These are phyloP conservation scores for Xanthostigma xanthostigma DNA, from an alignment of 2,888 invertebrate genomes.

Conservation along the genomic window DNA sequence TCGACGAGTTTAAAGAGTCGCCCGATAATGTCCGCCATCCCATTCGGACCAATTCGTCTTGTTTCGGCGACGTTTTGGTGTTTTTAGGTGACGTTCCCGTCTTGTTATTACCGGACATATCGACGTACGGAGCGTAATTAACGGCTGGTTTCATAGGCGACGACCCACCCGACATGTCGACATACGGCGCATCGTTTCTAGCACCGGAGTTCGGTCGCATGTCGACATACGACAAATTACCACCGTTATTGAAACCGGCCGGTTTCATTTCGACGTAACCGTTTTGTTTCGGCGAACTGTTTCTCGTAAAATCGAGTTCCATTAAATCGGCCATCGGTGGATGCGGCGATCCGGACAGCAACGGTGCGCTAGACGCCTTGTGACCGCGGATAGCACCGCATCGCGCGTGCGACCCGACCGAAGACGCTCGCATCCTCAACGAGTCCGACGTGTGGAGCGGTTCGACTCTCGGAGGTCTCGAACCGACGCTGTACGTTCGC, in stretches of 20 bases:
- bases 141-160: conserved; percentile 17
- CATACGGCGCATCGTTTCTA: conserved; percentile 30
- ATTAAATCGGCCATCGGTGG: conserved; percentile 58
- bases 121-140: conserved; percentile 19
- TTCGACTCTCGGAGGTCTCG: conserved; percentile 36
- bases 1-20: conserved; percentile 26
- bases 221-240: conserved; percentile 17
- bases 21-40: conserved; percentile 26
- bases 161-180: conserved; percentile 32
- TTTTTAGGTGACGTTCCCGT: conserved; percentile 13
- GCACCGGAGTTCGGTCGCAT: conserved; percentile 22
- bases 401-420: conserved; percentile 56
- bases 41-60: conserved; percentile 30
- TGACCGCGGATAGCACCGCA: conserved; percentile 27
- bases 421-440: conserved; percentile 56
- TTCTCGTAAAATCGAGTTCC: conserved; percentile 56
- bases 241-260: conserved; percentile 15
- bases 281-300: background rate
- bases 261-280: conserved; percentile 33
- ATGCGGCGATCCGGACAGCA: conserved; percentile 35
- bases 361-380: conserved; percentile 55
- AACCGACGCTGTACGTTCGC: conserved; percentile 75
- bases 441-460: conserved; percentile 29
- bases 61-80: conserved; percentile 20
- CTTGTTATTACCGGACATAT: conserved; percentile 27